Base-by-base conservation (phyloP, 2,113 vertebrate genomes). In the Sorex araneus region DNA sequence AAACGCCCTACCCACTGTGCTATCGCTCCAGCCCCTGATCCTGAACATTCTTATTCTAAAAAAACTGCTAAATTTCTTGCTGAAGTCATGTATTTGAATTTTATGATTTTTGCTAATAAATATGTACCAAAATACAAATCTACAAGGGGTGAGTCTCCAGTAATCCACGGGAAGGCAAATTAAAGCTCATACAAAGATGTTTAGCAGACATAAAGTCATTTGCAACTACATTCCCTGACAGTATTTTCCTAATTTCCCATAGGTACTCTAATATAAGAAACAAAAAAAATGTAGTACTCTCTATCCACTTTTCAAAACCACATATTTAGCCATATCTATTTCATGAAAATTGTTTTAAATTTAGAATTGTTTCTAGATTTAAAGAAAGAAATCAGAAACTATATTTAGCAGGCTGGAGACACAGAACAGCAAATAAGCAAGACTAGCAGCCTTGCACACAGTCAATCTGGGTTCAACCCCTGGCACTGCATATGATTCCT, bases 91-190 rank as follows among this genome's bases (percentile, higher is more conserved):
- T n/a, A 75, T 83, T 76, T 21, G n/a, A 36, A 77, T 76, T 87
- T 80, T 73, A 18, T 92, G 4, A 66, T 28, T 81, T 79, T 86
- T 47, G 32, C 43, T 57, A n/a, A 57, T 50, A 23, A 81, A 6
- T 40, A 82, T n/a, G 64, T 82, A 70, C 18, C 36, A 28, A 71
- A 88, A 63, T 30, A 30, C 47, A 95, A 90, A 45, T 2, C 74
- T 18, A 50, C 8, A 5, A 2, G 30, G 4, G 6, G 1, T 66
- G 5, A 13, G 47, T 75, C 21, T 85, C 25, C n/a, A 43, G 75
- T 28, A 75, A 36, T 40, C 16, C 45, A 77, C 30, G 79, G 3
- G 12, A 81, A 63, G 32, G 23, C 63, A 87, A 89, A 43, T 64
- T n/a, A 77, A 79, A 82, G 27, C 43, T 84, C 27, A 12, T 18